Conservation (phyloP, 2,888 invertebrate genomes). For the Lochmaea crataegi region DNA sequence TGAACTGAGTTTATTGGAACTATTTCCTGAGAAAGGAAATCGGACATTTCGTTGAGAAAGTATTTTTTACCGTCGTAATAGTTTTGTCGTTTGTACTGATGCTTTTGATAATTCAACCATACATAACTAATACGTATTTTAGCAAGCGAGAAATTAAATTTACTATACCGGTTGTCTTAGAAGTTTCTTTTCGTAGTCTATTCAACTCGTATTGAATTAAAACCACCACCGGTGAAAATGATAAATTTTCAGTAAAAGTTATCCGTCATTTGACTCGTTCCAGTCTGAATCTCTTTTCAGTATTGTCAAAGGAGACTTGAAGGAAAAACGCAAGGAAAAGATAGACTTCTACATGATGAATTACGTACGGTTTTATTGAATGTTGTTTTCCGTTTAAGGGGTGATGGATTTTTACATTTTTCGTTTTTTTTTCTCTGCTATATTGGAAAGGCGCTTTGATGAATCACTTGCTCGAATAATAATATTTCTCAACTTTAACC, state of each 20-base stretch:
- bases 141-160: too few species aligned
- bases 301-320: conserved; percentile 1
- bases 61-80: background rate
- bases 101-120: too few species aligned
- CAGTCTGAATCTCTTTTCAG: background rate
- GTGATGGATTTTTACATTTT: conserved; percentile 17
- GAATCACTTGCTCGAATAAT: background rate
- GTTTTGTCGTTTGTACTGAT: too few species aligned
- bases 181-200: background rate
- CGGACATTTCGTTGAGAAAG: background rate
- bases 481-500: conserved; percentile 6
- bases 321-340: conserved; percentile 14
- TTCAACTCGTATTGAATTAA: background rate
- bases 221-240: background rate
- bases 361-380: conserved; percentile 13
- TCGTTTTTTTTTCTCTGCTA: background rate
- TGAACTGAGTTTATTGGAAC: background rate
- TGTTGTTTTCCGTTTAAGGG: conserved; percentile 11
- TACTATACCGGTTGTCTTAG: too few species aligned
- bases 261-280: conserved; percentile 4
- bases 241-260: background rate
- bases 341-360: conserved; percentile 18
- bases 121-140: too few species aligned
- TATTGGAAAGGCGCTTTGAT: background rate
- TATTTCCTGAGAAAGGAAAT: conserved; percentile 4